A percentile compares a stretch with the other conserved stretches of the same genome.
Evolutionary conservation across 2,888 invertebrate genomes (phyloP).

Genomic region (Zaprionus bogoriensis): DNA sequence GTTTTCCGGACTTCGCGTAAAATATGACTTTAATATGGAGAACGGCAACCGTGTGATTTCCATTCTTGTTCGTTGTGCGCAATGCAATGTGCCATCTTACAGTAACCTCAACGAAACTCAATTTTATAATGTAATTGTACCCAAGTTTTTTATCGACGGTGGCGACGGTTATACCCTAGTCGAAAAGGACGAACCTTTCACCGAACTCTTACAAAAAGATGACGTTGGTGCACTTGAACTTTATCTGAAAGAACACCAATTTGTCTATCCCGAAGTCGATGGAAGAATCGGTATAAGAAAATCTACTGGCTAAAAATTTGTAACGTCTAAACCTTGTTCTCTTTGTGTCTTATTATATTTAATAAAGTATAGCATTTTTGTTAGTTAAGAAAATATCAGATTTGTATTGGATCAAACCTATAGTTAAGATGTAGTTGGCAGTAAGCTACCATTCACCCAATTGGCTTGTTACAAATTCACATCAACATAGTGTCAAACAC

Average conservation of each 20-base stretch:
- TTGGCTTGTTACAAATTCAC: no score
- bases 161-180: conserved; percentile 87
- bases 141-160: conserved; percentile 87
- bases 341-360: no score
- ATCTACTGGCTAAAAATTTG: no score
- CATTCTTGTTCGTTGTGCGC: conserved; percentile 87
- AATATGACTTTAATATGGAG: conserved; percentile 86
- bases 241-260: conserved; percentile 85
- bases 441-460: no score
- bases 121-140: conserved; percentile 87
- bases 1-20: conserved; percentile 89
- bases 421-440: no score
- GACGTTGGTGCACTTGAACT: conserved; percentile 85
- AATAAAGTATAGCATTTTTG: no score
- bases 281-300: conserved; percentile 84
- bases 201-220: conserved; percentile 81
- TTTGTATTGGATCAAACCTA: no score
- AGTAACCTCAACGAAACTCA: conserved; percentile 84
- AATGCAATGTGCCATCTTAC: conserved; percentile 86
- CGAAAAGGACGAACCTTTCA: conserved; percentile 37
- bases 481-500: no score
- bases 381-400: no score
- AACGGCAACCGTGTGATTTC: conserved; percentile 86
- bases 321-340: no score
- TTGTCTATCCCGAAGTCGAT: conserved; percentile 87